phyloP scores from a whole-genome alignment of 2,888 invertebrate genomes.

The Bugulina stolonifera region DNA sequence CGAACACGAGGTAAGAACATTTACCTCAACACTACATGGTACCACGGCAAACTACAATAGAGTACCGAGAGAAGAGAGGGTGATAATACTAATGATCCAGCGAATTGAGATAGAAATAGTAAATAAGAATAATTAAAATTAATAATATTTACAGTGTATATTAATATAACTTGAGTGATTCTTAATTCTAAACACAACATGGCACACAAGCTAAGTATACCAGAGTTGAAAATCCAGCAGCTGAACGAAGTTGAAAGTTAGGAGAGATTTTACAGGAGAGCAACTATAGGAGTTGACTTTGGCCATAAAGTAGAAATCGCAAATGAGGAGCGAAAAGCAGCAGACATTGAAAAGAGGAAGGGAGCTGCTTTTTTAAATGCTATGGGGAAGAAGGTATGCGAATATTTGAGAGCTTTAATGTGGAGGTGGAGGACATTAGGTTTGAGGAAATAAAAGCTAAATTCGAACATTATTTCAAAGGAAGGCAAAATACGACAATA shows the following conservation, averaged over 20 bases:
- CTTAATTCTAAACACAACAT: too few species aligned
- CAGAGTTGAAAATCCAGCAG: too few species aligned
- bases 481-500: background rate
- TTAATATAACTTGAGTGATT: too few species aligned
- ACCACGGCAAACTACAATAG: too few species aligned
- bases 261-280: background rate
- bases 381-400: background rate
- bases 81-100: too few species aligned
- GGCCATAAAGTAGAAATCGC: background rate
- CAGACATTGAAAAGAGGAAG: background rate
- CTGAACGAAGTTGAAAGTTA: background rate
- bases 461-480: background rate
- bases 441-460: background rate
- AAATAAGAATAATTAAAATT: too few species aligned
- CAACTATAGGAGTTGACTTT: background rate
- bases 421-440: background rate
- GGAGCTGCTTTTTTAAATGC: background rate
- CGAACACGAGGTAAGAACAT: too few species aligned
- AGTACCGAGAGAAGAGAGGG: too few species aligned
- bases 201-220: too few species aligned
- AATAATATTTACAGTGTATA: too few species aligned
- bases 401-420: background rate
- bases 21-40: too few species aligned
- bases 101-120: too few species aligned
- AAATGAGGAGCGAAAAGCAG: background rate